Base-by-base conservation (phyloP, 2,113 vertebrate species). In the Cichladusa arquata region DNA sequence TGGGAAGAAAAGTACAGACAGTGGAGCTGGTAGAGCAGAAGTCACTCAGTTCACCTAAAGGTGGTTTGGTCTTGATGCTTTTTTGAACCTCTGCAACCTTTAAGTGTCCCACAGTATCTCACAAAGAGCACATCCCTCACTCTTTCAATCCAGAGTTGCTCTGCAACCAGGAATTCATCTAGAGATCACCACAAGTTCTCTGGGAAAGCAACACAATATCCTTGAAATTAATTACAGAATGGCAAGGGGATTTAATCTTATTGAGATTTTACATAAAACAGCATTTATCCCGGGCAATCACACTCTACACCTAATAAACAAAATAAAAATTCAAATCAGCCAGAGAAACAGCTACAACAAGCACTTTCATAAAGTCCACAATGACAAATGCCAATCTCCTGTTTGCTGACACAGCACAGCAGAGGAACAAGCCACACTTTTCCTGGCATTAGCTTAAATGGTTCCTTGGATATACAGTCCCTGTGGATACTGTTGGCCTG, bases 271-370 rank as follows among this genome's bases (percentile, higher is more conserved):
- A 65, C 26, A 90, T 85, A 87, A 91, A 96, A 88, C 33, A 71
- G 51, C 84, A 84, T 95, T 92, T 94, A 88, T 79, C 26, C 61
- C 86, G 95, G 96, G 95, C 86, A 89, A 76, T 79, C 78, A 83
- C 19, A 38, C 48, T 76, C 61, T 38, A 77, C 86, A 96, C 36
- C 61, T 95, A 96, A 92, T 91, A 82, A 88, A 95, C 48, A 94
- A 93, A 96, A 95, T 91, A 94, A 97, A 96, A 96, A 96, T 96
- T 95, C 95, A 93, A 86, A 97, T 92, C 73, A 95, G 95, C 76
- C 80, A 92, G 78, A 91, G 85, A 91, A 96, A 96, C 57, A 93
- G 84, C 51, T 66, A 60, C 22, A 50, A 94, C 70, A 95, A 95
- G 95, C 92, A 94, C 89, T 87, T 97, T 78, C 73, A 45, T 62